Evolutionary conservation across 1,140 invertebrate genomes (phyloP), one percentile per base, ranked within the genome.

Genomic region (Halictus rubicundus): DNA sequence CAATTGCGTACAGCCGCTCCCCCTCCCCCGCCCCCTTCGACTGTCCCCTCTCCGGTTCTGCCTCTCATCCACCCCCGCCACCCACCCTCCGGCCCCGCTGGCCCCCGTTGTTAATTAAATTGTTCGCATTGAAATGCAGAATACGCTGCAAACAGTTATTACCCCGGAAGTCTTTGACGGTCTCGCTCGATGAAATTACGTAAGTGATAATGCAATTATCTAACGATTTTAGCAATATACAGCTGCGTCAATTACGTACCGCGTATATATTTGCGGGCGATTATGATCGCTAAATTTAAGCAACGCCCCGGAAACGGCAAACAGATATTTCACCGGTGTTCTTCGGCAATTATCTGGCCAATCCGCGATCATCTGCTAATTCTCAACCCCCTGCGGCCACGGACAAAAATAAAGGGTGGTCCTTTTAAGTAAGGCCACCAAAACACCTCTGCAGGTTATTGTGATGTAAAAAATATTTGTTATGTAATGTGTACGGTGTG

Each of bases 171-270:
- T 77, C 75, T 77, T 77, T 77, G 75, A 77, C 75, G 66, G 66
- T 60, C 69, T 76, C 57, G 25, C 52, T 23, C 66, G 75, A 69
- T 77, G 54, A 42, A 77, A 70, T 77, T 70, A 77, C 76, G 60
- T 78, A 64, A 78, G 76, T 65, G 68, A 72, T 64, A 72, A 78
- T 64, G 60, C 69, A 78, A 72, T 78, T 78, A 78, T 78, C 76
- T 57, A 72, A 65, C 69, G 54, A 78, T 78, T 78, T 71, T 68
- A 64, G 54, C 60, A 12, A 76, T 68, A 60, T 21, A 68, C 60
- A 27, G 25, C 54, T 49, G 23, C 25, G 23, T 27, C 65, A 78
- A 78, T 78, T 78, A 71, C 23, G 52, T 19, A 7, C 5, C 54
- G 21, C 54, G 27, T 39, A 7, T 39, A 6, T 70, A 61, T 77